Evolutionary conservation across 2,113 vertebrate species (phyloP).

Genomic region (Saccopteryx bilineata): DNA sequence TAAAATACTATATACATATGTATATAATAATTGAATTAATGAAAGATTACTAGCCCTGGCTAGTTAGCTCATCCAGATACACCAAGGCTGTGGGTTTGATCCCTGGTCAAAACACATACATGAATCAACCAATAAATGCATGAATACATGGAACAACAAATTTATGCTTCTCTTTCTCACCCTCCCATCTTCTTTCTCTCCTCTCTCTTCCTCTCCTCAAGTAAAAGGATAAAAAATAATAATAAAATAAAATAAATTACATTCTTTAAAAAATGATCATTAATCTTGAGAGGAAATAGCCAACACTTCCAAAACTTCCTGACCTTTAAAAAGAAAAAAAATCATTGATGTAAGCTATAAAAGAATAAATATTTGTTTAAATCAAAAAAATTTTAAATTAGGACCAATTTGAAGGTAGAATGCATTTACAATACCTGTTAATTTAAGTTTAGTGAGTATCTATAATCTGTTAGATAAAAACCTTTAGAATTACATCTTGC

Average conservation of each 20-base stretch:
- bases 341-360: background rate
- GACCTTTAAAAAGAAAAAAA: background rate
- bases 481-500: background rate
- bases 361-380: background rate
- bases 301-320: background rate
- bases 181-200: too few relatives aligned
- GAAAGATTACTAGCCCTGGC: background rate
- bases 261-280: background rate
- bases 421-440: background rate
- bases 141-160: too few relatives aligned
- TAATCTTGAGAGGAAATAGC: background rate
- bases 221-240: too few relatives aligned
- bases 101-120: too few relatives aligned
- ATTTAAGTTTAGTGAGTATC: background rate
- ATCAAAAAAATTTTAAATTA: constrained; percentile 30
- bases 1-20: background rate
- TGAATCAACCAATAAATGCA: too few relatives aligned
- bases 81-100: too few relatives aligned
- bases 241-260: too few relatives aligned
- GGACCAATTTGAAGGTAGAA: background rate
- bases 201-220: too few relatives aligned
- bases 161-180: too few relatives aligned
- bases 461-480: background rate
- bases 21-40: background rate
- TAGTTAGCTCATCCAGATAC: too few relatives aligned